Percentiles rank a stretch among this genome's conserved stretches.
phyloP scores from a whole-genome alignment of 92 coral and sea anemone species.

The Actinostola sp. region DNA sequence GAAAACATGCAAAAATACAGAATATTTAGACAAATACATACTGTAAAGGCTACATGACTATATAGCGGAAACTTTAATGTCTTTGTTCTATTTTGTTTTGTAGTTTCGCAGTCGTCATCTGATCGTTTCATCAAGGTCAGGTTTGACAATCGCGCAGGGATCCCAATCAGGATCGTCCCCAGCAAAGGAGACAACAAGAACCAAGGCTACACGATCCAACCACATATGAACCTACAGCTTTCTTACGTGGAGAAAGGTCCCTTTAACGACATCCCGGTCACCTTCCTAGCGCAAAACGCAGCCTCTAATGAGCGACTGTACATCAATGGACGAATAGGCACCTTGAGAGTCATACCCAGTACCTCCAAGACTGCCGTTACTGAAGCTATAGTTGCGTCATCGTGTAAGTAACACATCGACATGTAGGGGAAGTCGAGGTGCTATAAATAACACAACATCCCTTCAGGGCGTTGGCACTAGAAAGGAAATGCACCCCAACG shows the following conservation, averaged over 20 bases:
- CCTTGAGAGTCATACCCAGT: conserved; percentile 83
- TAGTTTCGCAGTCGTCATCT: conserved; percentile 80
- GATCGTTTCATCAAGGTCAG: conserved; percentile 93
- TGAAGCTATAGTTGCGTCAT: conserved; percentile 71
- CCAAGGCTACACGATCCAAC: conserved; percentile 91
- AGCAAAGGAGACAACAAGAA: conserved; percentile 89
- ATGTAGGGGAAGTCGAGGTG: too few species aligned
- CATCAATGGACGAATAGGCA: conserved; percentile 78
- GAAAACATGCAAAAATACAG: too few species aligned
- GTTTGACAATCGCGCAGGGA: conserved; percentile 93
- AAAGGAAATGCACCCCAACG: too few species aligned
- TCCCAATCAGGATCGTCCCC: conserved; percentile 78
- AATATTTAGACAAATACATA: too few species aligned
- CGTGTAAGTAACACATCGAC: conserved; percentile 57
- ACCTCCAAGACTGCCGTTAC: conserved; percentile 54
- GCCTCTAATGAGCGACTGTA: conserved; percentile 62
- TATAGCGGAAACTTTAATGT: too few species aligned
- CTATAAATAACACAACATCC: background rate
- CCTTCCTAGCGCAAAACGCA: conserved; percentile 88
- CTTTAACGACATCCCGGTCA: conserved; percentile 87
- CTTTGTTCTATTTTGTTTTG: background rate
- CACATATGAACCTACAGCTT: conserved; percentile 94
- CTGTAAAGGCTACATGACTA: too few species aligned
- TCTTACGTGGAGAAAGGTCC: conserved; percentile 93
- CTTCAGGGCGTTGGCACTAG: too few species aligned